Percentiles rank a stretch among this genome's conserved stretches.
Evolutionary conservation across 2,888 invertebrate genomes (phyloP).

Genomic region (Amblyteles armatorius): DNA sequence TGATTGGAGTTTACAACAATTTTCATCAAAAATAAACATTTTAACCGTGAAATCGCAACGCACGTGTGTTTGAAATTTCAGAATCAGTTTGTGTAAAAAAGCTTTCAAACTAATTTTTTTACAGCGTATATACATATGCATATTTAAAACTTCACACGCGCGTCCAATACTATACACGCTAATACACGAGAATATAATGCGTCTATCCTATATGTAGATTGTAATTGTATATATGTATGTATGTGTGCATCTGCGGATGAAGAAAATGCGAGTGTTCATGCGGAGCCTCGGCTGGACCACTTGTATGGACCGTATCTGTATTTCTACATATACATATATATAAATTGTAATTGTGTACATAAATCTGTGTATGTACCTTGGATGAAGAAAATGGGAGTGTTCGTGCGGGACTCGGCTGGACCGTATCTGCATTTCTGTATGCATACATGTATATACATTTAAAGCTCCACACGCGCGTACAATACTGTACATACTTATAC

Average conservation of each 20-base stretch:
- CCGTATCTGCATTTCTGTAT: conserved; percentile 3
- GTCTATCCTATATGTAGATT: conserved; percentile 65
- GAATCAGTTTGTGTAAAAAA: no score
- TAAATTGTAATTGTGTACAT: conserved; percentile 25
- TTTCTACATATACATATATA: neutral
- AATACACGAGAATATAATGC: conserved; percentile 75
- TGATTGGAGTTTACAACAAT: no score
- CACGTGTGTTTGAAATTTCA: no score
- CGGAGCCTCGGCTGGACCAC: no score
- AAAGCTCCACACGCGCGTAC: conserved; percentile 20
- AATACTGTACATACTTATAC: conserved; percentile 63
- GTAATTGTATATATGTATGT: no score
- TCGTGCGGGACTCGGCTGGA: conserved; percentile 15
- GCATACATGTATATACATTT: neutral
- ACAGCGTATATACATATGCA: neutral
- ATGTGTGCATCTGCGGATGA: neutral
- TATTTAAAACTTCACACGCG: conserved; percentile 1
- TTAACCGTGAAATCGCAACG: no score
- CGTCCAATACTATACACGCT: conserved; percentile 53
- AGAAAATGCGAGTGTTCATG: neutral
- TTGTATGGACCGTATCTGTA: conserved; percentile 5
- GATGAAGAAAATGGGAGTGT: conserved; percentile 46
- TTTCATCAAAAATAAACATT: no score
- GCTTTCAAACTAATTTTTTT: no score
- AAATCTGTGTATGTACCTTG: neutral